Percentiles rank a stretch among this genome's conserved stretches.
Evolutionary conservation across 2,113 vertebrate species (phyloP).

Genomic region (Vombatus ursinus): DNA sequence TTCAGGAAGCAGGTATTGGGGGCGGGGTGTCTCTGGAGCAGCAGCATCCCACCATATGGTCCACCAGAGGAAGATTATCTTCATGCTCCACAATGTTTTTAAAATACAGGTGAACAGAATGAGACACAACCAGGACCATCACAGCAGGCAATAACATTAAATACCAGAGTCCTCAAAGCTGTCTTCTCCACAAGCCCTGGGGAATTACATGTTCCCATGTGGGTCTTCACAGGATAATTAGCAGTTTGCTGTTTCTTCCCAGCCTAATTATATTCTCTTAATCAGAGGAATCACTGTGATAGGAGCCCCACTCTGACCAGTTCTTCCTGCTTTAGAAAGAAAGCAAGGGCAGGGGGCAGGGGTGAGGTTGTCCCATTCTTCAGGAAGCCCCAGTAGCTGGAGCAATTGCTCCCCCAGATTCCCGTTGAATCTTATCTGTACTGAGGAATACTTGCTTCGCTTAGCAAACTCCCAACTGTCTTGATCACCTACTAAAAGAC

Average conservation of each 20-base stretch:
- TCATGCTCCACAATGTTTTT: neutral
- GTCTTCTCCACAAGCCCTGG: neutral
- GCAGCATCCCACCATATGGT: constrained; percentile 29
- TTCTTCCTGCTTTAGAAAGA: neutral
- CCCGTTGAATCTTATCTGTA: neutral
- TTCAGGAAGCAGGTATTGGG: fast-evolving
- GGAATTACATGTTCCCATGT: neutral
- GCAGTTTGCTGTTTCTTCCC: neutral
- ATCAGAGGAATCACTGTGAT: neutral
- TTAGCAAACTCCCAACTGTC: neutral
- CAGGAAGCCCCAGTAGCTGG: neutral
- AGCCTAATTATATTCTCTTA: neutral
- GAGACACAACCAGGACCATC: neutral
- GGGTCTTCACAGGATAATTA: neutral
- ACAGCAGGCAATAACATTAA: neutral
- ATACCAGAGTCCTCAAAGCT: neutral
- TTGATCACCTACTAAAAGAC: neutral
- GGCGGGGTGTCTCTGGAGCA: neutral
- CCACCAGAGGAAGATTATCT: neutral
- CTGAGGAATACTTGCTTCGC: neutral
- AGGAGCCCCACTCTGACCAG: neutral
- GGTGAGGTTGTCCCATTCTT: neutral
- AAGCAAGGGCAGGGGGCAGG: neutral
- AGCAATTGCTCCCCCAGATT: neutral
- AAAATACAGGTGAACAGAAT: neutral